Base-by-base conservation (phyloP, 2,113 vertebrate genomes). In the Rhea americana region DNA sequence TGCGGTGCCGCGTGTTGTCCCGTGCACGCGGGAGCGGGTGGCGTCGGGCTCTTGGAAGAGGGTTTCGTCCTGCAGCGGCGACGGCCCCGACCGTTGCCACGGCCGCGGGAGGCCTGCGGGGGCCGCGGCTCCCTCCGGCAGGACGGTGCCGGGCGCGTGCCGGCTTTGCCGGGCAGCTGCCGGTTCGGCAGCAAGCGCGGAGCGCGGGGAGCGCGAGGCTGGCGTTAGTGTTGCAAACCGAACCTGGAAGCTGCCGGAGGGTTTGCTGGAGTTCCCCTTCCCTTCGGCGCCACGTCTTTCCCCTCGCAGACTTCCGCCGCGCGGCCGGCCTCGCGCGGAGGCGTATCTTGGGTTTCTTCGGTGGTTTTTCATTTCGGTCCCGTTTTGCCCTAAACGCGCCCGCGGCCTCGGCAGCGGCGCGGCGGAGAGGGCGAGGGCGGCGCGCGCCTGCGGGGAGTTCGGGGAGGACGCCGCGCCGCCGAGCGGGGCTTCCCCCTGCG, bases 221-320 rank as follows among this genome's bases (percentile, higher is more conserved):
- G 12, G 19, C 16, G 17, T 26, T 28, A 26, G 25, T 7, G 62
- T 10, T 12, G 26, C 26, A 26, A 45, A 41, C 41, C 18, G 17
- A 26, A 13, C 32, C 35, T 37, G 48, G 48, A 37, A 32, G n/a
- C 48, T 9, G 22, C 17, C 7, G 8, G 17, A 11, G n/a, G 35
- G 25, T 13, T 37, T 7, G 7, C 25, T 18, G 20, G 20, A 32
- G 19, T 32, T 68, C 13, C 68, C 59, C 20, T 89, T 90, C n/a
- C n/a, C 19, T 17, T 62, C 0, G 0, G 17, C 4, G 4, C 9
- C 67, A 28, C 24, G 51, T 8, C 7, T 50, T 24, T 11, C 47
- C 24, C n/a, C 35, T 67, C 0, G 0, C 28, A 3, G 0, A 41
- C 66, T 70, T 25, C 55, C 0, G 0, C 12, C 2, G 0, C 1